Evolutionary conservation across 1,140 invertebrate species (phyloP).

Genomic region (Galleria mellonella): DNA sequence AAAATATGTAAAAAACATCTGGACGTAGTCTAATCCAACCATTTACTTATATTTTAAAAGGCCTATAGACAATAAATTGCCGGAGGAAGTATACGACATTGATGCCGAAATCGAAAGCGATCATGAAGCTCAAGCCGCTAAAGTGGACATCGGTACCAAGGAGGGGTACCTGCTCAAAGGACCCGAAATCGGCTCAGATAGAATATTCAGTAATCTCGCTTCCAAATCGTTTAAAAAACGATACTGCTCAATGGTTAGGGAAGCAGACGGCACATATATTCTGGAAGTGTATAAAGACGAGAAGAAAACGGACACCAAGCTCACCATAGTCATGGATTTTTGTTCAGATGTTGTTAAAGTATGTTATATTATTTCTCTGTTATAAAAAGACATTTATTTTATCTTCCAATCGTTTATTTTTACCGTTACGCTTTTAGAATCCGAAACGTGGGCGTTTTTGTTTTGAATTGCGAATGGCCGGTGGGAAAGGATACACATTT

Average conservation of each 20-base stretch:
- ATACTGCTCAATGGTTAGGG: constrained; percentile 90
- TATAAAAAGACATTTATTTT: neutral
- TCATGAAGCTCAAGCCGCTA: constrained; percentile 81
- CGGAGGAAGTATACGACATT: constrained; percentile 90
- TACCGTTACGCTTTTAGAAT: constrained; percentile 77
- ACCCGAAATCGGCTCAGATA: constrained; percentile 87
- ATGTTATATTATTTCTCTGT: constrained; percentile 22
- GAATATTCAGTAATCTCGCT: constrained; percentile 89
- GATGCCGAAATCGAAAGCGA: constrained; percentile 90
- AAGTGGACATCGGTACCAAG: constrained; percentile 86
- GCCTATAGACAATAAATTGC: constrained; percentile 76
- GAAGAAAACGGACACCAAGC: constrained; percentile 90
- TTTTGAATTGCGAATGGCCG: constrained; percentile 91
- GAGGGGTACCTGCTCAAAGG: constrained; percentile 93
- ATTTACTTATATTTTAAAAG: constrained; percentile 53
- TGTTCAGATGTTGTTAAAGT: constrained; percentile 91
- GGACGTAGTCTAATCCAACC: neutral
- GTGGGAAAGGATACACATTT: constrained; percentile 87
- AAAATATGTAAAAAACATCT: too few species aligned
- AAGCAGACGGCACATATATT: constrained; percentile 92
- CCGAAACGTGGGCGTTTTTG: constrained; percentile 88
- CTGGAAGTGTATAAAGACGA: constrained; percentile 95
- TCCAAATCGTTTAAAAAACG: constrained; percentile 93
- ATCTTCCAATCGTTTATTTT: neutral
- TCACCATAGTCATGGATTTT: constrained; percentile 95